Percentiles rank a stretch among this genome's conserved stretches.
These are phyloP conservation scores for Leucoma salicis DNA, from an alignment of 2,888 invertebrate genomes.

Conservation along the genomic window DNA sequence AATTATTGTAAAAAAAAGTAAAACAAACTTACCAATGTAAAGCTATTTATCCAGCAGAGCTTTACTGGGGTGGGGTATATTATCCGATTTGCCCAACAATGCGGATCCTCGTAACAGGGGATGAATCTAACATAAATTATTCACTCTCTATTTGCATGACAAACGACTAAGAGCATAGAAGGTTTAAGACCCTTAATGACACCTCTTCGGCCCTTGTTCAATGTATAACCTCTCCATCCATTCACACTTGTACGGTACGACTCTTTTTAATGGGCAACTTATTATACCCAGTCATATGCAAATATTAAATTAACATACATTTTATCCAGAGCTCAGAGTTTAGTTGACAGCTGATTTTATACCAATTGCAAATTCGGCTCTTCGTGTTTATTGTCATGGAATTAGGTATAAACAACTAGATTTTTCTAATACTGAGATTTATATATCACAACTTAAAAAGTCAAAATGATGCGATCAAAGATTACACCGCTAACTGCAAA, in stretches of 20 bases:
- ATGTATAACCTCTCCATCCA: slow-evolving; percentile 48
- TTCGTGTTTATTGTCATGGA: slow-evolving; percentile 33
- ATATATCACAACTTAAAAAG: no score
- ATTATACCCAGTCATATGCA: slow-evolving; percentile 74
- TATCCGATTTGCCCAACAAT: slow-evolving; percentile 57
- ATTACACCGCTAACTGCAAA: no score
- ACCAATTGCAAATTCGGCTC: slow-evolving; percentile 49
- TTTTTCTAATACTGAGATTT: no score
- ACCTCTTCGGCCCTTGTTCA: slow-evolving; percentile 55
- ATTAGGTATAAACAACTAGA: no score
- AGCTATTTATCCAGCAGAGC: slow-evolving; percentile 28
- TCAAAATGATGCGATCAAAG: no score
- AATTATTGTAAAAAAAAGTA: no score
- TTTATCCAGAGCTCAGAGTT: slow-evolving; percentile 53
- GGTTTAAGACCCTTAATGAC: slow-evolving; percentile 70
- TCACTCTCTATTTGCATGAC: slow-evolving; percentile 77
- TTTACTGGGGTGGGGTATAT: slow-evolving; percentile 36
- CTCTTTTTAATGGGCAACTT: slow-evolving; percentile 68
- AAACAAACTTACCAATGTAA: slow-evolving; percentile 27
- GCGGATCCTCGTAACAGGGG: slow-evolving; percentile 56
- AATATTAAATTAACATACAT: slow-evolving; percentile 70
- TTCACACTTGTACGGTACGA: slow-evolving; percentile 48
- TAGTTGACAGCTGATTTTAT: slow-evolving; percentile 46
- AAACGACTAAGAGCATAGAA: slow-evolving; percentile 65
- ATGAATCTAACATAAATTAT: slow-evolving; percentile 74